Percentiles rank a stretch among this genome's conserved stretches.
These are phyloP conservation scores for Abrostola triplasia DNA, from an alignment of 2,888 invertebrate species.

Conservation along the genomic window DNA sequence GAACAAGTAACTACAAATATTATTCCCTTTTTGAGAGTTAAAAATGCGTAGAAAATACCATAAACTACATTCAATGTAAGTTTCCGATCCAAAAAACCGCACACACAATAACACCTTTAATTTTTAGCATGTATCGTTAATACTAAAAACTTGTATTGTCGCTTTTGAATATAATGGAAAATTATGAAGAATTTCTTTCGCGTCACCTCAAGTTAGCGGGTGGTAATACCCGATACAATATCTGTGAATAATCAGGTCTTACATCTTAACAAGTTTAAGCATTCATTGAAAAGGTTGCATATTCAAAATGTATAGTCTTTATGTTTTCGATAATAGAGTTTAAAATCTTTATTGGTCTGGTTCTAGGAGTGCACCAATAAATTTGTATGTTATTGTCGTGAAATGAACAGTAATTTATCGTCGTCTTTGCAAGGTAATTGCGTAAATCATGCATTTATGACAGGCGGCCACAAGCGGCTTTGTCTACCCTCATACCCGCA, in stretches of 20 bases:
- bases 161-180: conserved; percentile 60
- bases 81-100: conserved; percentile 49
- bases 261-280: conserved; percentile 58
- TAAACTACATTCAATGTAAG: conserved; percentile 24
- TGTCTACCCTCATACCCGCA: conserved; percentile 75
- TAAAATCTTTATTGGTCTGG: conserved; percentile 38
- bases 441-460: conserved; percentile 88
- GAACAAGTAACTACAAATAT: too few relatives aligned
- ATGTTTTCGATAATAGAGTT: conserved; percentile 54
- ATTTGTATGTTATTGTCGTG: conserved; percentile 70
- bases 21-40: conserved; percentile 9
- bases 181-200: conserved; percentile 71
- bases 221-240: conserved; percentile 82
- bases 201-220: conserved; percentile 84
- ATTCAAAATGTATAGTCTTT: conserved; percentile 26
- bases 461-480: conserved; percentile 76
- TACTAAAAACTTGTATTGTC: conserved; percentile 55
- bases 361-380: conserved; percentile 46
- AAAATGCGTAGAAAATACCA: conserved; percentile 6
- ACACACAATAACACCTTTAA: conserved; percentile 42
- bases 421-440: conserved; percentile 84
- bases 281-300: conserved; percentile 22
- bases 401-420: conserved; percentile 85
- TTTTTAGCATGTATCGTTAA: conserved; percentile 49
- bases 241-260: conserved; percentile 83